Evolutionary conservation across 2,888 invertebrate species (phyloP).

Genomic region (Campaea margaritaria): DNA sequence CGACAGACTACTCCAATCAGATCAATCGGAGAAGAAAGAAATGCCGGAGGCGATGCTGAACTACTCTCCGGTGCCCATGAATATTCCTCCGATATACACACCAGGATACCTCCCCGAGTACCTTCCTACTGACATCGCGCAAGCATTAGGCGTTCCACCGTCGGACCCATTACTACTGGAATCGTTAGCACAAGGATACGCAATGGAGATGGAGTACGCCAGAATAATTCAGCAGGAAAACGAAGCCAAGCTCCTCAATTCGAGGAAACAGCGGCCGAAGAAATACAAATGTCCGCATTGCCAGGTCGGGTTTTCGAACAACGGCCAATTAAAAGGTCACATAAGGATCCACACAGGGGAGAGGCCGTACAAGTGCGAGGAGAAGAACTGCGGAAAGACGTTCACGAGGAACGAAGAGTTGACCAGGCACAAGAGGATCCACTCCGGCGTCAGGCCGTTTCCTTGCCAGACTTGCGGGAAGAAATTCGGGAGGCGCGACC

Average conservation of each 20-base stretch:
- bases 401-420: constrained; percentile 97
- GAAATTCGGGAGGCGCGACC: constrained; percentile 96
- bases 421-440: constrained; percentile 95
- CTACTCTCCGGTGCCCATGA: constrained; percentile 16
- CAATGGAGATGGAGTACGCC: constrained; percentile 89
- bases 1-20: constrained; percentile 65
- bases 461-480: constrained; percentile 95
- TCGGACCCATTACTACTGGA: constrained; percentile 79
- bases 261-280: constrained; percentile 93
- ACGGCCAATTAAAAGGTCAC: constrained; percentile 96
- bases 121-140: constrained; percentile 75
- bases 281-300: constrained; percentile 97
- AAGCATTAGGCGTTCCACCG: constrained; percentile 76
- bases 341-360: constrained; percentile 97
- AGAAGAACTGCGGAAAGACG: constrained; percentile 93
- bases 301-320: constrained; percentile 96
- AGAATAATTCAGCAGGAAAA: constrained; percentile 89
- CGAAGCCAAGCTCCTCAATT: constrained; percentile 87
- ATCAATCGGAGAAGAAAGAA: constrained; percentile 48
- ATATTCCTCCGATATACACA: constrained; percentile 50
- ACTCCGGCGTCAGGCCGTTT: constrained; percentile 94
- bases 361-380: constrained; percentile 94
- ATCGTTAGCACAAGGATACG: constrained; percentile 82
- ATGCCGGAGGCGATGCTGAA: constrained; percentile 25
- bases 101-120: constrained; percentile 68